phyloP scores from a whole-genome alignment of 2,797 vertebrate genomes.

The Crenichthys baileyi region DNA sequence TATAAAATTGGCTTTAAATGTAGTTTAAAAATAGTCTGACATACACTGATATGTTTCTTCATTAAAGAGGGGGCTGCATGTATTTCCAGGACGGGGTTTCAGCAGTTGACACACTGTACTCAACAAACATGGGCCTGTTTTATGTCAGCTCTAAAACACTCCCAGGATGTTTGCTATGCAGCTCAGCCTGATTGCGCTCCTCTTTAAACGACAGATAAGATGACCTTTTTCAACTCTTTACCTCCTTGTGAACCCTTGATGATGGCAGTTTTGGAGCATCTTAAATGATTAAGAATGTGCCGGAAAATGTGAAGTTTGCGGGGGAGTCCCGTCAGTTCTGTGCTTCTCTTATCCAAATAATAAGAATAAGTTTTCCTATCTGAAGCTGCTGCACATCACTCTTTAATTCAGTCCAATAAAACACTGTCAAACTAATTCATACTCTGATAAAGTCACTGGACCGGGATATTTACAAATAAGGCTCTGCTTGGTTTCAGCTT shows the following conservation, averaged over 20 bases:
- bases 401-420: slow-evolving; percentile 45
- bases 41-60: slow-evolving; percentile 32
- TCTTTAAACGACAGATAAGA: slow-evolving; percentile 43
- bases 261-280: slow-evolving; percentile 20
- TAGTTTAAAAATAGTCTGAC: slow-evolving; percentile 27
- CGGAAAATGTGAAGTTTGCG: slow-evolving; percentile 3
- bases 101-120: slow-evolving; percentile 38
- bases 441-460: slow-evolving; percentile 37
- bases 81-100: slow-evolving; percentile 10
- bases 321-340: slow-evolving; percentile 7
- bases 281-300: slow-evolving; percentile 49
- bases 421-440: slow-evolving; percentile 50
- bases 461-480: slow-evolving; percentile 35
- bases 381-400: slow-evolving; percentile 19
- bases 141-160: slow-evolving; percentile 49
- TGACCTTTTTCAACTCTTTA: slow-evolving; percentile 42
- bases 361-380: slow-evolving; percentile 25
- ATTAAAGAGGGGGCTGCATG: slow-evolving; percentile 26
- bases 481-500: slow-evolving; percentile 37
- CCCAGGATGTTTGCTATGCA: slow-evolving; percentile 50
- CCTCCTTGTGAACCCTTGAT: slow-evolving; percentile 34
- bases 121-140: slow-evolving; percentile 39
- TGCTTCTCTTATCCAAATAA: slow-evolving; percentile 28
- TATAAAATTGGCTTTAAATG: slow-evolving; percentile 30
- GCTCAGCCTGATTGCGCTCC: slow-evolving; percentile 50